A percentile compares a stretch with the other conserved stretches of the same genome.
Conservation (phyloP, 2,113 vertebrate genomes). For the Aphelocoma coerulescens region DNA sequence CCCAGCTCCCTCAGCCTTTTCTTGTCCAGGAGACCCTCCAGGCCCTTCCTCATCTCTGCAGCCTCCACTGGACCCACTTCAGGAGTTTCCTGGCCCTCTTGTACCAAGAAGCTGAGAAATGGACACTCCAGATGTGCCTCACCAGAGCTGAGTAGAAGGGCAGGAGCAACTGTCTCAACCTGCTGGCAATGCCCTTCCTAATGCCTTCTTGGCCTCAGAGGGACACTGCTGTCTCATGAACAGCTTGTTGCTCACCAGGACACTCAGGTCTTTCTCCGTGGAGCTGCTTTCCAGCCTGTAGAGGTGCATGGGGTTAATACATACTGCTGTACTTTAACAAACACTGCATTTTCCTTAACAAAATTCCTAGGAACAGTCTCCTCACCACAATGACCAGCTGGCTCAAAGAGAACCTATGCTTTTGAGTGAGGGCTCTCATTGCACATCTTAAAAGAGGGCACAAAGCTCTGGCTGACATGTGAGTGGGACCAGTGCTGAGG, state of each 20-base stretch:
- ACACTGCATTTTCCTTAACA: not conserved
- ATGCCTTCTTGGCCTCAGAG: no score
- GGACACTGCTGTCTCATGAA: not conserved
- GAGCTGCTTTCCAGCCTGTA: not conserved
- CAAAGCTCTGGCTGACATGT: not conserved
- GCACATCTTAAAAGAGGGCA: not conserved
- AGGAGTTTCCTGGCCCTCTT: not conserved
- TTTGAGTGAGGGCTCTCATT: rapidly evolving
- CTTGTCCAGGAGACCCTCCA: not conserved
- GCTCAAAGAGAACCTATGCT: not conserved
- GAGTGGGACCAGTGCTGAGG: not conserved
- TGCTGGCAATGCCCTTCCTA: not conserved
- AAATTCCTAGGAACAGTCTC: not conserved
- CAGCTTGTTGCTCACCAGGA: not conserved
- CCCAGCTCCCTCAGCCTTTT: not conserved
- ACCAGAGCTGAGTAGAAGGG: not conserved
- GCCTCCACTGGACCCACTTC: not conserved
- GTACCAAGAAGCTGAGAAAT: not conserved
- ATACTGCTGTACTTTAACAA: not conserved
- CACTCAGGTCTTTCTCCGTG: not conserved
- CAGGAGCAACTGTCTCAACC: not conserved
- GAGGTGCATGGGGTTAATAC: not conserved
- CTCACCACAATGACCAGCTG: not conserved
- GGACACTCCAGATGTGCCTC: not conserved
- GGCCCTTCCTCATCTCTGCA: not conserved